Conservation (phyloP, 2,888 invertebrate genomes). For the Gortyna flavago region DNA sequence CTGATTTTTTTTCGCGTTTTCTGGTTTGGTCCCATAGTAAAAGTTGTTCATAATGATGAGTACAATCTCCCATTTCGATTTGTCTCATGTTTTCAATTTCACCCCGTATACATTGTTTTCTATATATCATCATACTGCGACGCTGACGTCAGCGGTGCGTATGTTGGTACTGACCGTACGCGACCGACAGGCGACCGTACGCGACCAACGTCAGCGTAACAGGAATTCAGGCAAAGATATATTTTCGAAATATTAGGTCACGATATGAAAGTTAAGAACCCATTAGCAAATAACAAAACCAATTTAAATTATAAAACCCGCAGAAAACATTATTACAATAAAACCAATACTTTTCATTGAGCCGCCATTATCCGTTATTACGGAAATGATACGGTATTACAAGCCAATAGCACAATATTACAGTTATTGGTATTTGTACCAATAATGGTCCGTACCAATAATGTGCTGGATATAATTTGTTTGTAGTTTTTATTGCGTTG, state of each 20-base stretch:
- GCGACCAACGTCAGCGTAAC: no score
- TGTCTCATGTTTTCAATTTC: no score
- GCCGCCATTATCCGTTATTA: conserved; percentile 58
- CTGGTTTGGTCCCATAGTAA: no score
- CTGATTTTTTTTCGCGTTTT: no score
- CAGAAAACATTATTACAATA: conserved; percentile 43
- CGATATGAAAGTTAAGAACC: neutral
- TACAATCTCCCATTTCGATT: no score
- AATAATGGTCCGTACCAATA: conserved; percentile 38
- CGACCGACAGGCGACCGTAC: no score
- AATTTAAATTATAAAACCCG: conserved; percentile 31
- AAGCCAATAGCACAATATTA: conserved; percentile 37
- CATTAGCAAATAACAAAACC: conserved; percentile 30
- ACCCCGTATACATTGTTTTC: no score
- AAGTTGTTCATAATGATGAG: no score
- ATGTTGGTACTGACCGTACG: no score
- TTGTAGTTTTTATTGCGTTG: conserved; percentile 36
- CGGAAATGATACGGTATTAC: conserved; percentile 48
- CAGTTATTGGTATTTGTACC: conserved; percentile 51
- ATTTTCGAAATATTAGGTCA: neutral
- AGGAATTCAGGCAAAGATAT: no score
- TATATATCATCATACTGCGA: no score
- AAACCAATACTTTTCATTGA: conserved; percentile 57
- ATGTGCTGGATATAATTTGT: conserved; percentile 21
- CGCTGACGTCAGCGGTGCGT: no score